Base-by-base conservation (phyloP, 2,113 vertebrate species). In the Beaufortia kweichowensis region DNA sequence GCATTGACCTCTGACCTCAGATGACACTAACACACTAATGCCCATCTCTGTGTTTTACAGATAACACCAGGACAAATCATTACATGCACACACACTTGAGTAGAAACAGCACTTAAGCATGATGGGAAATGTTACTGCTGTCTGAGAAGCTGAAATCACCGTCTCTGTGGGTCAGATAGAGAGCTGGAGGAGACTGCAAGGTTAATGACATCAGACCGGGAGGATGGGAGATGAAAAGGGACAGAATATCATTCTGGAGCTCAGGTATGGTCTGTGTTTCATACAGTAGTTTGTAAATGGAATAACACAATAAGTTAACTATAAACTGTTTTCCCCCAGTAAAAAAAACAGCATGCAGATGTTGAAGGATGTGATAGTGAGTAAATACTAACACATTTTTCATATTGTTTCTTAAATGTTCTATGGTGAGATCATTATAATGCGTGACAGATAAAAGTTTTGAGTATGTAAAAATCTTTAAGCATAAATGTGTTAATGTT, bases 121-220 rank as follows among this genome's bases (percentile, higher is more conserved):
- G 66, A 68, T 33, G 10, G 19, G 11, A 69, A 55, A 69, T 21
- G 66, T 33, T 55, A 33, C 5, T 41, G 8, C 64, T 48, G 64
- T 24, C 62, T 64, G 21, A 43, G 61, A 35, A 6, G 41, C 3
- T 66, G 19, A 29, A 64, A 66, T 66, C 64, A 66, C 14, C 8
- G 15, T 4, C 64, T 48, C 41, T 66, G 23, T 10, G 24, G 39
- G 41, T 66, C 41, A 48, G 64, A 48, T 35, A 26, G 23, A 46
- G 63, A 66, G 14, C 43, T 5, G 28, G 41, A 48, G 41, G 41
- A 48, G 24, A 48, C 24, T 17, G 35, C 64, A n/a, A 66, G 64
- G 64, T 66, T 66, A 66, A 66, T 66, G 26, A 66, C 64, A 66
- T 29, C 64, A 66, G 41, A 29, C 24, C 26, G 41, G 11, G 24